Percentiles rank a stretch among this genome's conserved stretches.
phyloP scores from a whole-genome alignment of 2,797 vertebrate species.

The Eleutherodactylus coqui region DNA sequence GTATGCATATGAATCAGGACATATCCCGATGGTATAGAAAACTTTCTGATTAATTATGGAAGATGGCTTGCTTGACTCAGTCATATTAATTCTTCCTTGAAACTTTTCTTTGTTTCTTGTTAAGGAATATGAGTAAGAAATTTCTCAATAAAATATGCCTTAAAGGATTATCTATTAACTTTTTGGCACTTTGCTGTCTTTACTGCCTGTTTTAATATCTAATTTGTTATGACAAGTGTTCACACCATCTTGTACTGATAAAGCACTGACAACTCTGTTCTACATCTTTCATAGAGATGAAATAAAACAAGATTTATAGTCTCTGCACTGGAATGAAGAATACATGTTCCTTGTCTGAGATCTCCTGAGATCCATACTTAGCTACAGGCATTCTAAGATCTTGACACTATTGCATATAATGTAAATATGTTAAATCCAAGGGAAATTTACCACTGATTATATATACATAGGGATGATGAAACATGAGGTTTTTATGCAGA shows the following conservation, averaged over 20 bases:
- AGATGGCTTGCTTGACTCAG: background rate
- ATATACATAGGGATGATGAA: background rate
- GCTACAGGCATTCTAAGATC: constrained; percentile 2
- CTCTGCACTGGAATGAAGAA: background rate
- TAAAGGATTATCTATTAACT: background rate
- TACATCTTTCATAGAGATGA: background rate
- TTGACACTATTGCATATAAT: constrained; percentile 1
- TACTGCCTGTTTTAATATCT: background rate
- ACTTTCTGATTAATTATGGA: background rate
- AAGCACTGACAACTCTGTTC: background rate
- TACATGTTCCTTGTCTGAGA: background rate
- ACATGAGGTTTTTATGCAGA: background rate
- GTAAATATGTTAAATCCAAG: background rate
- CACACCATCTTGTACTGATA: background rate
- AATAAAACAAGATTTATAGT: background rate
- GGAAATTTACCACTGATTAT: background rate
- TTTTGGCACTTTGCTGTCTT: background rate
- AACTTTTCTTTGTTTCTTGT: background rate
- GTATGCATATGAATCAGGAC: background rate
- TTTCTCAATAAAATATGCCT: background rate
- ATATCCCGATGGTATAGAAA: background rate
- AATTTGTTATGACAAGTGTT: constrained; percentile 4
- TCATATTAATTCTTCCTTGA: background rate
- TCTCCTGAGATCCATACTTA: background rate
- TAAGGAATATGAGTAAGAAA: no score